Percentiles rank a stretch among this genome's conserved stretches.
These are phyloP conservation scores for Allacma fusca DNA, from an alignment of 2,888 invertebrate genomes.

Conservation along the genomic window DNA sequence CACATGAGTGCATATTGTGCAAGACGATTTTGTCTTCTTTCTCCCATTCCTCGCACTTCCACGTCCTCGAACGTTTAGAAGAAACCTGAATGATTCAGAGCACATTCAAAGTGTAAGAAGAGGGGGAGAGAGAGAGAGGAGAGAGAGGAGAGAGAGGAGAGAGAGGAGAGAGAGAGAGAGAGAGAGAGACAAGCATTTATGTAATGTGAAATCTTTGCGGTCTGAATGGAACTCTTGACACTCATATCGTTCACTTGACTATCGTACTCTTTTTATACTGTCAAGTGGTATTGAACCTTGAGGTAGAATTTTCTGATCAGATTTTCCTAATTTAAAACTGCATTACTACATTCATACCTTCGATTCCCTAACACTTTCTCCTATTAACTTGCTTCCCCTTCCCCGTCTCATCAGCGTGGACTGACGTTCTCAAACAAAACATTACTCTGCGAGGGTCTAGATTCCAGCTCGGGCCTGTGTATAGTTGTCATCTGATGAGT, in stretches of 20 bases:
- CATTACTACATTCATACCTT: neutral
- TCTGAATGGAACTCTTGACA: neutral
- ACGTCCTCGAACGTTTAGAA: neutral
- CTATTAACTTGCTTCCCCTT: neutral
- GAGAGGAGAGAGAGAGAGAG: neutral
- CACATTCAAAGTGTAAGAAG: neutral
- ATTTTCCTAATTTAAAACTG: slow-evolving; percentile 11
- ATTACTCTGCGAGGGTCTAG: too few relatives aligned
- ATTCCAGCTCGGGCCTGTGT: too few relatives aligned
- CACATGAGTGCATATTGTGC: slow-evolving; percentile 17
- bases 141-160: neutral
- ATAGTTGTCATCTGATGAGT: too few relatives aligned
- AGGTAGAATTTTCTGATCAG: neutral
- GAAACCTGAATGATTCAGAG: neutral
- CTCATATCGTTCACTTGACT: neutral
- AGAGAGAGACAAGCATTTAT: slow-evolving; percentile 11
- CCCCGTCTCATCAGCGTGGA: too few relatives aligned
- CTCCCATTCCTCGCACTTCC: neutral
- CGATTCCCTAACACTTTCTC: neutral
- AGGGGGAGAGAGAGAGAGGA: slow-evolving; percentile 29
- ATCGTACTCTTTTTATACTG: neutral
- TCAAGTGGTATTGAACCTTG: neutral
- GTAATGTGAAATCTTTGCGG: slow-evolving; percentile 14
- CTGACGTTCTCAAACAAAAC: too few relatives aligned
- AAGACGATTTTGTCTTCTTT: neutral